These are phyloP conservation scores for Whitmania pigra DNA, from an alignment of 1,140 invertebrate species.

Conservation along the genomic window DNA sequence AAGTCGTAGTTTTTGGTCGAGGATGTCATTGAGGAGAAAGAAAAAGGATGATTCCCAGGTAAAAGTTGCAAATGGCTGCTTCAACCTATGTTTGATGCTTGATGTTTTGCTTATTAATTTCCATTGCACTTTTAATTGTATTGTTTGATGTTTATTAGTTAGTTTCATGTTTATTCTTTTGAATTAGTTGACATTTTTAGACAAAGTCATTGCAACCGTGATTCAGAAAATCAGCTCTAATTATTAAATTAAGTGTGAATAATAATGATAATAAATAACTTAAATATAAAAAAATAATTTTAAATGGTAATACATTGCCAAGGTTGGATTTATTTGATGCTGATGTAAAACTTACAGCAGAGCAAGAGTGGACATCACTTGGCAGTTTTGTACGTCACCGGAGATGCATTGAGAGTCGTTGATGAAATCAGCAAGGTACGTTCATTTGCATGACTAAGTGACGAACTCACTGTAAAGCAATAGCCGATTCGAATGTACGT, in stretches of 20 bases:
- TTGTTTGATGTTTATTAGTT: not conserved
- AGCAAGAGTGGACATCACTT: constrained; percentile 26
- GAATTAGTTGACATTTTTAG: not conserved
- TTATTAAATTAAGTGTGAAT: too few species aligned
- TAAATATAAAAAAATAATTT: too few species aligned
- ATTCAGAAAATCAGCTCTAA: too few species aligned
- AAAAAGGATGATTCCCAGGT: constrained; percentile 17
- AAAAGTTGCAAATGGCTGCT: not conserved
- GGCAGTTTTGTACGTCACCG: constrained; percentile 77
- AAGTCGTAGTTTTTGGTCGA: constrained; percentile 23
- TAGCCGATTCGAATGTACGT: not conserved
- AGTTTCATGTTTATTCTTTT: not conserved
- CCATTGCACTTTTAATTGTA: not conserved
- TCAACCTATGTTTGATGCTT: too few species aligned
- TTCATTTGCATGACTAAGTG: constrained; percentile 14
- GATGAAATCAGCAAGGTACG: constrained; percentile 87
- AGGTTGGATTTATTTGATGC: too few species aligned
- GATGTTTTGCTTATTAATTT: too few species aligned
- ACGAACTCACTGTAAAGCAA: too few species aligned
- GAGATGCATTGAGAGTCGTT: constrained; percentile 89
- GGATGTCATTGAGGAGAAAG: constrained; percentile 25
- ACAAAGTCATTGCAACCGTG: too few species aligned
- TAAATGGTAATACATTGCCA: too few species aligned
- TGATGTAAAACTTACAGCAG: constrained; percentile 16
- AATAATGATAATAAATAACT: too few species aligned